Conservation (phyloP, 2,888 invertebrate genomes). For the Brachylomia viminalis region DNA sequence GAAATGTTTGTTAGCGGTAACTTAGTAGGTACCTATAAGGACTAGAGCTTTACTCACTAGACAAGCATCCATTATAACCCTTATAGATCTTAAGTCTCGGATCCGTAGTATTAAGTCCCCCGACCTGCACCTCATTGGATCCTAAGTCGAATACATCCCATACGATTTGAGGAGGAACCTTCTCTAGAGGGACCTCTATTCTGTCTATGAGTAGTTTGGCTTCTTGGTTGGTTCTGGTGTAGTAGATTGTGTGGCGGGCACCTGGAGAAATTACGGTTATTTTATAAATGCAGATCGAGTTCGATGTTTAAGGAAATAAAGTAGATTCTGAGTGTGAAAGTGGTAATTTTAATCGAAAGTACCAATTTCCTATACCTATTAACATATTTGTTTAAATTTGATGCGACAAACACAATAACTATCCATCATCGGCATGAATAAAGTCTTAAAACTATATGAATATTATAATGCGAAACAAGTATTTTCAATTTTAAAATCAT, state of each 20-base stretch:
- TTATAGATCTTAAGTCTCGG: slow-evolving; percentile 95
- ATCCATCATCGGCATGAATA: no score
- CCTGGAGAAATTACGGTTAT: slow-evolving; percentile 81
- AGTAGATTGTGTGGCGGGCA: slow-evolving; percentile 94
- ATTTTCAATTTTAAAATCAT: no score
- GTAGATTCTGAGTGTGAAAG: no score
- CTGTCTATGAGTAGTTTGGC: slow-evolving; percentile 94
- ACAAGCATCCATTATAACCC: slow-evolving; percentile 97
- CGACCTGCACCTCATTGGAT: slow-evolving; percentile 96
- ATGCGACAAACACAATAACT: no score
- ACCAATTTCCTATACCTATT: no score
- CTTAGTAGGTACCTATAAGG: no score
- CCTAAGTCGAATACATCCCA: slow-evolving; percentile 92
- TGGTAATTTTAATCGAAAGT: no score
- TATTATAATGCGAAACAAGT: no score
- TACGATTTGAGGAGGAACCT: slow-evolving; percentile 92
- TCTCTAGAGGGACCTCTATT: slow-evolving; percentile 93
- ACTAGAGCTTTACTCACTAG: slow-evolving; percentile 92
- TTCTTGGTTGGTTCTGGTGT: slow-evolving; percentile 92
- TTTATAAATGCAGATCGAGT: neutral
- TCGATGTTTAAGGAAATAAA: no score
- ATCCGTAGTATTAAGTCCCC: slow-evolving; percentile 96
- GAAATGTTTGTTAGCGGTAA: no score
- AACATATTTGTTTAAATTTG: no score
- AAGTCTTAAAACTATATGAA: no score